Conservation (phyloP, 2,797 vertebrate species). For the Morelia viridis region DNA sequence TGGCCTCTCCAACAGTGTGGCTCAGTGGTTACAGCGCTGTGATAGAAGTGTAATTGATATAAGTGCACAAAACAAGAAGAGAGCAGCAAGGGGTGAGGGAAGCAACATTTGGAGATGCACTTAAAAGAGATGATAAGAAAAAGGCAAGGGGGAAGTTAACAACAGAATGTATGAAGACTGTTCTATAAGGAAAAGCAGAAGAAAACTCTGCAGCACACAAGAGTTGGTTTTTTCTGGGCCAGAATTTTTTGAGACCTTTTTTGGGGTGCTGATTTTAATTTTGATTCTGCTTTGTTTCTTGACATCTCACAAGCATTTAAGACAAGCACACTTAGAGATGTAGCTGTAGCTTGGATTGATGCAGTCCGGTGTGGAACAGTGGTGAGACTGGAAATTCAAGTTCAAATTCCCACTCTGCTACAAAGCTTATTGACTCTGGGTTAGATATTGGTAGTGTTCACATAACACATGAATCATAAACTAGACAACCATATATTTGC, state of each 20-base stretch:
- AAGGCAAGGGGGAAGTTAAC: not conserved
- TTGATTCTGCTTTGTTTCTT: not conserved
- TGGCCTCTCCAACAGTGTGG: not conserved
- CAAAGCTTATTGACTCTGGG: not conserved
- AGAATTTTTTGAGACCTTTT: not conserved
- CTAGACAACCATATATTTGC: not conserved
- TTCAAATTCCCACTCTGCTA: not conserved
- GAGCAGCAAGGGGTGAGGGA: not conserved
- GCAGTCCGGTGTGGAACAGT: not conserved
- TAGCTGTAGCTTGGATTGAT: not conserved
- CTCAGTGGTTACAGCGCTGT: not conserved
- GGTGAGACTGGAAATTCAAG: not conserved
- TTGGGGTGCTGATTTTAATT: not conserved
- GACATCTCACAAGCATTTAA: not conserved
- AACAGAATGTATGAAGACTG: not conserved
- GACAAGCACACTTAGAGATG: no score
- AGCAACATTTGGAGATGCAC: not conserved
- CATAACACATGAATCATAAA: not conserved
- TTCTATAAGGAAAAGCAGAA: not conserved
- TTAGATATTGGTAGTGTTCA: not conserved
- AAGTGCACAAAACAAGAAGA: not conserved
- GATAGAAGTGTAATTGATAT: not conserved
- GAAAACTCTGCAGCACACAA: not conserved
- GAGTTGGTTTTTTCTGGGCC: not conserved
- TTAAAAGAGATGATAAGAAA: not conserved